Conservation (phyloP, 2,797 vertebrate genomes). For the Myripristis murdjan region DNA sequence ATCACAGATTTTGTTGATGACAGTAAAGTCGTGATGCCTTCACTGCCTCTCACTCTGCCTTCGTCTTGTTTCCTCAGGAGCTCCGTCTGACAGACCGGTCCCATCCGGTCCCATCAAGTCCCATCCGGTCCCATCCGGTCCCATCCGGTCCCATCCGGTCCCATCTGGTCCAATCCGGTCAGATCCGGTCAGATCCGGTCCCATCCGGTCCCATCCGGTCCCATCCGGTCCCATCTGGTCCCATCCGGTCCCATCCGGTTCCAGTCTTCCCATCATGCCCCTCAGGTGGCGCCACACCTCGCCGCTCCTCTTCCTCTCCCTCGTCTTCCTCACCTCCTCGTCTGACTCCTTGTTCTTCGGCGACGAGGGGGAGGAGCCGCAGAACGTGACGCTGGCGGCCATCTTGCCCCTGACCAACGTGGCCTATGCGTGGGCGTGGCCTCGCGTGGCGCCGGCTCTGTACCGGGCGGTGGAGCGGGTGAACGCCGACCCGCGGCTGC, state of each 20-base stretch:
- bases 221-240: no score
- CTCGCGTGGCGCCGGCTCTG: slow-evolving; percentile 90
- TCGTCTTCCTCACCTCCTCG: slow-evolving; percentile 13
- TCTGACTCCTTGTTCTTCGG: slow-evolving; percentile 11
- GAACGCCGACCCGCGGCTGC: slow-evolving; percentile 79
- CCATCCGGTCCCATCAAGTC: not conserved
- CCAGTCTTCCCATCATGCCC: slow-evolving; percentile 53
- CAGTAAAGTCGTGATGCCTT: no score
- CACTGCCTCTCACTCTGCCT: no score
- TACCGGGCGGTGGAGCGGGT: slow-evolving; percentile 81
- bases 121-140: no score
- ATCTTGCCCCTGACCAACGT: slow-evolving; percentile 89
- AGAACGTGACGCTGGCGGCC: slow-evolving; percentile 88
- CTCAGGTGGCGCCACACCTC: slow-evolving; percentile 1
- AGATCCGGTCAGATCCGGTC: not conserved
- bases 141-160: not conserved
- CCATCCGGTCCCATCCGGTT: no score
- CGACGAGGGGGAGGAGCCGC: slow-evolving; percentile 15
- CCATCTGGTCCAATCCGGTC: not conserved
- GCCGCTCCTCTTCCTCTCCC: not conserved
- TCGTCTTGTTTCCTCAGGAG: no score
- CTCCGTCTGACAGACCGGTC: not conserved
- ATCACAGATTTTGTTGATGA: no score
- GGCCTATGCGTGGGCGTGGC: slow-evolving; percentile 93
- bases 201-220: not conserved